Percentiles rank a stretch among this genome's conserved stretches.
These are phyloP conservation scores for Bucco capensis DNA, from an alignment of 2,113 vertebrate species.

Conservation along the genomic window DNA sequence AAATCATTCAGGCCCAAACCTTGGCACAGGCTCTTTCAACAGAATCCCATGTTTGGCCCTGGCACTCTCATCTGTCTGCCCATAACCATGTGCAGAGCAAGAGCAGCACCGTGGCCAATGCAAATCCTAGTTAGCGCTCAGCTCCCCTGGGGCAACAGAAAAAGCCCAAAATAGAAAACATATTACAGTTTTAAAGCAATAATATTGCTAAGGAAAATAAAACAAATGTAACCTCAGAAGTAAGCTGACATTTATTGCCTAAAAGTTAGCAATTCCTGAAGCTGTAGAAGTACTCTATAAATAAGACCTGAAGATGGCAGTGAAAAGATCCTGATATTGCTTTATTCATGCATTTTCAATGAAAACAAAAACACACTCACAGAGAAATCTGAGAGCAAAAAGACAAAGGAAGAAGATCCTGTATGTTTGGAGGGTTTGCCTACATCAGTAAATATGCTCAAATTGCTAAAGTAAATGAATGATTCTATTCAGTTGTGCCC, in stretches of 20 bases:
- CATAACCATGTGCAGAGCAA: constrained; percentile 53
- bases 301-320: constrained; percentile 50
- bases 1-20: constrained; percentile 67
- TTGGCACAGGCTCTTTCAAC: constrained; percentile 54
- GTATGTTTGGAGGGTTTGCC: background rate
- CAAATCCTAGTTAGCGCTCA: constrained; percentile 34
- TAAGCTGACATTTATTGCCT: constrained; percentile 36
- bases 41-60: constrained; percentile 67
- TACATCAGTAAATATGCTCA: constrained; percentile 14
- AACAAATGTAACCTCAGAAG: constrained; percentile 33
- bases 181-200: constrained; percentile 50
- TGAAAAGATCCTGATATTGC: constrained; percentile 45
- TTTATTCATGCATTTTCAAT: constrained; percentile 66
- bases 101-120: constrained; percentile 63
- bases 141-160: constrained; percentile 48
- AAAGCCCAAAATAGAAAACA: constrained; percentile 59
- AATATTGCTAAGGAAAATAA: constrained; percentile 50
- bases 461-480: background rate
- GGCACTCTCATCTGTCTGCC: constrained; percentile 49
- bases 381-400: background rate
- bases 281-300: constrained; percentile 57
- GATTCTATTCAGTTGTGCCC: constrained; percentile 38
- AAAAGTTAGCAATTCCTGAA: constrained; percentile 54
- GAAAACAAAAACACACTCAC: constrained; percentile 57
- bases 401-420: background rate